Base-by-base conservation (phyloP, 2,888 invertebrate genomes). In the Nezara viridula region DNA sequence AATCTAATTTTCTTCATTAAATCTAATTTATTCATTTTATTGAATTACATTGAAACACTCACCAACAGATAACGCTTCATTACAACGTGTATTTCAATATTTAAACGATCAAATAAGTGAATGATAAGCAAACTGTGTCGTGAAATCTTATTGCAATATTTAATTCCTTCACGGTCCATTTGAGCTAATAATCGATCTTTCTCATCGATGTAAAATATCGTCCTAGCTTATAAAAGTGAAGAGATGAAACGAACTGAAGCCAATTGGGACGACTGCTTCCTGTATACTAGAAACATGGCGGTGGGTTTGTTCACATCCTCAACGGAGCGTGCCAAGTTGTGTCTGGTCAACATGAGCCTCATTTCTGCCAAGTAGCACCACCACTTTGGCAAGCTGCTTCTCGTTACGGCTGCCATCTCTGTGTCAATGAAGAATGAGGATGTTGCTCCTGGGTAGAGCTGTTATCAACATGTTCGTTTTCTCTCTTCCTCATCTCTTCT, bases 291-390 rank as follows among this genome's bases (percentile, higher is more conserved):
- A 66, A 37, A 66, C 32, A 66, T 16, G 66, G 32, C 66, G 0
- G 32, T 66, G 66, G 32, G 66, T 37, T 66, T 66, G 66, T 66
- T 66, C 66, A 66, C 66, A 66, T 66, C 32, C 66, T 66, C 16
- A 7, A 66, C 66, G 19, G 16, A 16, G 60, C 66, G 16, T 66
- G 66, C 66, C 66, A 66, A 66, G 32, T 32, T 32, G 14, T 55
- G 7, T n/a, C 55, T 55, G 6, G 55, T 55, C 55, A 55, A 60
- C 27, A 27, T 27, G 60, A 19, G 14, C 12, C 27, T 60, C 27
- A 24, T 32, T 60, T 7, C 32, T 66, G 66, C 66, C 66, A 66
- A 32, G 27, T 60, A 7, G 21, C 32, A 66, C 32, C 5, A 0
- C 66, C 14, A 32, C 32, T 66, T 66, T 66, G 66, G 66, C 66